A percentile compares a stretch with the other conserved stretches of the same genome.
These are phyloP conservation scores for Gouania willdenowi DNA, from an alignment of 2,797 vertebrate species.

Conservation along the genomic window DNA sequence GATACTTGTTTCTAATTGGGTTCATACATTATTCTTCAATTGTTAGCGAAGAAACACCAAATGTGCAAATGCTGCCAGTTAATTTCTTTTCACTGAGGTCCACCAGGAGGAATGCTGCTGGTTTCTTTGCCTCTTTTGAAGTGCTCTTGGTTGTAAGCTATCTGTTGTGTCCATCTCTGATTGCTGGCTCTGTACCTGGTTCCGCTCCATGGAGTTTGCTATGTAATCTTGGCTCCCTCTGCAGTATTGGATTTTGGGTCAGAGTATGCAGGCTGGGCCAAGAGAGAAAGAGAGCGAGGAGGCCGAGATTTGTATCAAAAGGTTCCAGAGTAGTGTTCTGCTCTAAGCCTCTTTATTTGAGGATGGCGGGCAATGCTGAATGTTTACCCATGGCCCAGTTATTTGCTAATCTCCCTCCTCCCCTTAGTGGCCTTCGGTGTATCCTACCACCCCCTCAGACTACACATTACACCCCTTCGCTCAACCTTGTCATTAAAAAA, in stretches of 20 bases:
- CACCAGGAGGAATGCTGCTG: too few relatives aligned
- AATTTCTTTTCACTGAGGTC: too few relatives aligned
- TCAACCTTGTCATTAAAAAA: slow-evolving; percentile 56
- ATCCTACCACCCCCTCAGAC: slow-evolving; percentile 28
- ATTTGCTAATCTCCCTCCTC: slow-evolving; percentile 64
- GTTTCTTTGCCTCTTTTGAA: slow-evolving; percentile 16
- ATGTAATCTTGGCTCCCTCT: slow-evolving; percentile 41
- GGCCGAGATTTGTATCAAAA: slow-evolving; percentile 59
- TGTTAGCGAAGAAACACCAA: too few relatives aligned
- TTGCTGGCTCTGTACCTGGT: slow-evolving; percentile 25
- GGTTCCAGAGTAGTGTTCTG: slow-evolving; percentile 55
- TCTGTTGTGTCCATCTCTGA: slow-evolving; percentile 10
- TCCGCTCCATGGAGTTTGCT: slow-evolving; percentile 33
- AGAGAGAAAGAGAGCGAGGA: slow-evolving; percentile 17
- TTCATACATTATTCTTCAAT: too few relatives aligned
- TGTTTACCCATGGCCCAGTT: slow-evolving; percentile 76
- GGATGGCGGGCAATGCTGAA: slow-evolving; percentile 41
- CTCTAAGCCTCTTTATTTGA: slow-evolving; percentile 55
- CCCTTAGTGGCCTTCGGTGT: slow-evolving; percentile 56
- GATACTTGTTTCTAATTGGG: too few relatives aligned
- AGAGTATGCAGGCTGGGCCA: slow-evolving; percentile 58
- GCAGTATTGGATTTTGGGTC: slow-evolving; percentile 64
- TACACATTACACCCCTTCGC: slow-evolving; percentile 40
- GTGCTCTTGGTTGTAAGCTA: slow-evolving; percentile 31
- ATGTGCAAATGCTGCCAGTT: too few relatives aligned